Evolutionary conservation across 2,797 vertebrate genomes (phyloP).

Genomic region (Morus bassanus): DNA sequence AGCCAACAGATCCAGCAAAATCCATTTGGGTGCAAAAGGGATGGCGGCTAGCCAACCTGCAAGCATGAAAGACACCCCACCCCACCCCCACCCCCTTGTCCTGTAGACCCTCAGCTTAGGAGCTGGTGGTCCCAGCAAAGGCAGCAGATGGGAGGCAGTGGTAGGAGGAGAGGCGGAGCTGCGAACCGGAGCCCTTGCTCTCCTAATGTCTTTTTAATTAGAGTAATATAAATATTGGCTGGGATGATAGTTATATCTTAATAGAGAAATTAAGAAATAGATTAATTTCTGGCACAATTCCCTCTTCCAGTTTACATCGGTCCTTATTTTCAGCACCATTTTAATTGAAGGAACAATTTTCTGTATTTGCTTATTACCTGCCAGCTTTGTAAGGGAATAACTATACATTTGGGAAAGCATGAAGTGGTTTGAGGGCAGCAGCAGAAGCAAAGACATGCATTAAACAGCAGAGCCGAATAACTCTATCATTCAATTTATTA

Average conservation of each 20-base stretch:
- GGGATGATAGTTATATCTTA: neutral
- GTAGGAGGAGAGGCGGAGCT: neutral
- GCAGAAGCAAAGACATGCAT: neutral
- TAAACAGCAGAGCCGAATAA: neutral
- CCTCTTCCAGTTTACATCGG: neutral
- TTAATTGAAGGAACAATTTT: neutral
- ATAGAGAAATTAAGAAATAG: constrained; percentile 4
- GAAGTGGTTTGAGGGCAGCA: neutral
- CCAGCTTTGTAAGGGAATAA: neutral
- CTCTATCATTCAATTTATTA: neutral
- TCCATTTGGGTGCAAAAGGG: neutral
- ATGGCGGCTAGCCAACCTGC: neutral
- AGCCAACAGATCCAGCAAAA: neutral
- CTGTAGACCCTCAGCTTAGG: neutral
- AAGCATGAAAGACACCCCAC: neutral
- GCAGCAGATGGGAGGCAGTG: neutral
- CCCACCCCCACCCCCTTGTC: rapidly evolving
- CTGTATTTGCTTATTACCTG: neutral
- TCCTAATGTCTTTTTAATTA: constrained; percentile 15
- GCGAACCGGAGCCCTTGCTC: neutral
- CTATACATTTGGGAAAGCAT: neutral
- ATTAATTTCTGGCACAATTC: neutral
- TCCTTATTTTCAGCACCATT: neutral
- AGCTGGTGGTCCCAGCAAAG: neutral
- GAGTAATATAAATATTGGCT: neutral